phyloP scores from a whole-genome alignment of 2,888 invertebrate genomes.

The Idaea straminata region DNA sequence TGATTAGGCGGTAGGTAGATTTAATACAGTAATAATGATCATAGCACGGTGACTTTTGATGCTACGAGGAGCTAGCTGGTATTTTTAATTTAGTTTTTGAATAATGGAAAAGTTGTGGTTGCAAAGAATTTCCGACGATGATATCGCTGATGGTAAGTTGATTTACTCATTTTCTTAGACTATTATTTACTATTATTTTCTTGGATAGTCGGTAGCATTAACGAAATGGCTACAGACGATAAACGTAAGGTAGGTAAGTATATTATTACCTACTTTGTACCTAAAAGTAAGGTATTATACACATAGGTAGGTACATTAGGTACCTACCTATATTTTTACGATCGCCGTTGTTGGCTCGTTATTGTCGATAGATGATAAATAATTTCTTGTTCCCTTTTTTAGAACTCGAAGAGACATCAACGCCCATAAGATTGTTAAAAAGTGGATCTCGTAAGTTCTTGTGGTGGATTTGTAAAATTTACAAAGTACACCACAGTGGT shows the following conservation, averaged over 20 bases:
- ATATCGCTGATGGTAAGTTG: background rate
- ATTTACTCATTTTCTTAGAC: no score
- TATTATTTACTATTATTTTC: background rate
- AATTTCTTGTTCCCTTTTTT: background rate
- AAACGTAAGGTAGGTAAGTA: no score
- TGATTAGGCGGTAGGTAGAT: no score
- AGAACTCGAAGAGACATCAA: background rate
- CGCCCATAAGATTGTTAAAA: background rate
- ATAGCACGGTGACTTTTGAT: no score
- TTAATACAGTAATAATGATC: no score
- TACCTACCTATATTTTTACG: no score
- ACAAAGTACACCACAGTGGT: constrained; percentile 37
- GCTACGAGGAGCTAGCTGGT: background rate
- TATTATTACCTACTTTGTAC: no score
- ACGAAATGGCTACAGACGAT: no score
- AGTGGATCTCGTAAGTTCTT: constrained; percentile 24
- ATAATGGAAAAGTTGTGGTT: background rate
- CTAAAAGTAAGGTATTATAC: no score
- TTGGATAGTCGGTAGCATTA: background rate
- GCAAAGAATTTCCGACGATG: background rate
- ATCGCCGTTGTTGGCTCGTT: no score
- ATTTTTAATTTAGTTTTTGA: background rate
- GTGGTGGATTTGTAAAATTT: constrained; percentile 40
- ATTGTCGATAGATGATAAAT: no score
- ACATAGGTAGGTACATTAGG: no score